These are phyloP conservation scores for Eurypyga helias DNA, from an alignment of 2,113 vertebrate genomes.

Conservation along the genomic window DNA sequence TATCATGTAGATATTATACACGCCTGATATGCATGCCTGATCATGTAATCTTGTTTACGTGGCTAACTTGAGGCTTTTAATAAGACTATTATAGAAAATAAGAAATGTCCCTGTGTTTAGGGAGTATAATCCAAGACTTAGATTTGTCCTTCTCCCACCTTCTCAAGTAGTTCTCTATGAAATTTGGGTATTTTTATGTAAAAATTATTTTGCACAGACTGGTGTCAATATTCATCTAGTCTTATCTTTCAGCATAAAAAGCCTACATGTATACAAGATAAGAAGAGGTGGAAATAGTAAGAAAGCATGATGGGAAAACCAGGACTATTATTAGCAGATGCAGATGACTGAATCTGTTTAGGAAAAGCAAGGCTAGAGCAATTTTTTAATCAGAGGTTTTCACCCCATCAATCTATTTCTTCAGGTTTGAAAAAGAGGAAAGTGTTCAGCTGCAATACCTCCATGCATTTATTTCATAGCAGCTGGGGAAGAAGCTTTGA, in stretches of 20 bases:
- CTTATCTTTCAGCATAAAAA: neutral
- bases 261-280: neutral
- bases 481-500: conserved; percentile 4
- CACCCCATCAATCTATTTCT: neutral
- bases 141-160: neutral
- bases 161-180: neutral
- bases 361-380: neutral
- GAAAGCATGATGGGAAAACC: neutral
- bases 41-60: neutral
- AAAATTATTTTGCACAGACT: neutral
- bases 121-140: neutral
- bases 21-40: no score
- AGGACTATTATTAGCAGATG: neutral
- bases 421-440: neutral
- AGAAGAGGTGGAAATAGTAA: neutral
- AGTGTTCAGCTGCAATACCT: neutral
- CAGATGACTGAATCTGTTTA: neutral
- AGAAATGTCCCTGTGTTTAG: neutral
- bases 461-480: neutral
- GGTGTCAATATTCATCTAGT: neutral
- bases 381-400: neutral
- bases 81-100: neutral
- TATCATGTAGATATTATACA: no score
- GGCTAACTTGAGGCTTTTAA: neutral
- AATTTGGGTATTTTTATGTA: neutral